phyloP scores from a whole-genome alignment of 92 coral and sea anemone species.

The Umimayanthus chanpuru region DNA sequence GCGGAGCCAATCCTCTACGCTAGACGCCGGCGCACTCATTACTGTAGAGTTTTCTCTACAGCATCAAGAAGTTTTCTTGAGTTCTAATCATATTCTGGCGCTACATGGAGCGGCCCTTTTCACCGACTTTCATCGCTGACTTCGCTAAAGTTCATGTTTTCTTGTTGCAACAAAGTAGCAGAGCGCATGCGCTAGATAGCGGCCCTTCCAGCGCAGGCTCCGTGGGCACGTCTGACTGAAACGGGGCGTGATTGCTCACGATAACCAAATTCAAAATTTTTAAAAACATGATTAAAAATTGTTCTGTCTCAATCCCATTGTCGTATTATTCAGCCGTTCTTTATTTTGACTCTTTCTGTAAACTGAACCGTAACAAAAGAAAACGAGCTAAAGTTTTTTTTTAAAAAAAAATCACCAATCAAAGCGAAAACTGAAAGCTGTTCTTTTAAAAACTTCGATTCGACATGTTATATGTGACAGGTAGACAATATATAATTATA shows the following conservation, averaged over 20 bases:
- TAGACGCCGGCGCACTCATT: conserved; percentile 20
- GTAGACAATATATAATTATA: too few species aligned
- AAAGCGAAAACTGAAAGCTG: too few species aligned
- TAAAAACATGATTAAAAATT: neutral
- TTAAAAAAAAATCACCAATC: too few species aligned
- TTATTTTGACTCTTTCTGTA: too few species aligned
- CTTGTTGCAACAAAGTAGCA: neutral
- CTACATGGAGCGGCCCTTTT: conserved; percentile 30
- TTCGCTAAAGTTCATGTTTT: conserved; percentile 16
- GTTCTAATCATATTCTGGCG: conserved; percentile 38
- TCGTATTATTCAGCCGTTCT: too few species aligned
- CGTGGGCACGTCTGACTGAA: conserved; percentile 2
- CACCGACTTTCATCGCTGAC: conserved; percentile 8
- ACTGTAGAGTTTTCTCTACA: conserved; percentile 17
- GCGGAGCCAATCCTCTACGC: conserved; percentile 98
- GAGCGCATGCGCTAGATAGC: conserved; percentile 45
- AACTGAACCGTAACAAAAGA: too few species aligned
- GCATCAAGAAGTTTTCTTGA: conserved; percentile 33
- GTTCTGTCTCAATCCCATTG: too few species aligned
- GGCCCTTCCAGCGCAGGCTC: conserved; percentile 46
- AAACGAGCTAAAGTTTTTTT: too few species aligned
- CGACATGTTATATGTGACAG: too few species aligned
- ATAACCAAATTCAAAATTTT: too few species aligned
- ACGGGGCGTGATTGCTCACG: conserved; percentile 19
- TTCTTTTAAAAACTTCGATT: too few species aligned